Evolutionary conservation across 2,797 vertebrate genomes (phyloP).

Genomic region (Mormyrus hasselquistii): DNA sequence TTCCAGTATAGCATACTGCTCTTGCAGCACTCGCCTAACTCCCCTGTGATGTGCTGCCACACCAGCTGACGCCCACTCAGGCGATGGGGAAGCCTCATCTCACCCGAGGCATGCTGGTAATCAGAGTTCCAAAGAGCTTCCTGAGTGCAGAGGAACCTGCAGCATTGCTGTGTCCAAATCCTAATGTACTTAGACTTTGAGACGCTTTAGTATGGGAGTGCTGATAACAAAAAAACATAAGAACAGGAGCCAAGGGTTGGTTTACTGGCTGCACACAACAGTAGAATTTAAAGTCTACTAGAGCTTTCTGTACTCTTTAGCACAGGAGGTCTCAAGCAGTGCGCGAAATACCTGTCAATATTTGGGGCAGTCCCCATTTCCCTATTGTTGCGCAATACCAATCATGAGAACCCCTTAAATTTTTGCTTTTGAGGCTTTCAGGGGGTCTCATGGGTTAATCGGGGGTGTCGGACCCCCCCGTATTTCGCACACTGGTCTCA

Average conservation of each 20-base stretch:
- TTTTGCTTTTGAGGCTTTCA: no score
- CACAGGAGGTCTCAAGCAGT: not conserved
- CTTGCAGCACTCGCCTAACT: not conserved
- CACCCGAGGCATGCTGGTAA: not conserved
- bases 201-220: not conserved
- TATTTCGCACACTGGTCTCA: not conserved
- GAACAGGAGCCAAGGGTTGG: not conserved
- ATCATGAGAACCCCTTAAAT: no score
- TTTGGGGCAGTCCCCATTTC: no score
- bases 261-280: not conserved
- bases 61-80: not conserved
- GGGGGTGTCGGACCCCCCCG: no score
- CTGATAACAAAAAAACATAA: not conserved
- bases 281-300: not conserved
- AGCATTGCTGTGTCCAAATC: not conserved
- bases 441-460: no score
- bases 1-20: not conserved
- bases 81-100: not conserved
- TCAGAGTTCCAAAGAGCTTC: not conserved
- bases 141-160: not conserved
- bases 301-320: not conserved
- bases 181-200: not conserved
- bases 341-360: no score
- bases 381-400: no score
- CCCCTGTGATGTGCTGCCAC: not conserved